Evolutionary conservation across 2,113 vertebrate genomes (phyloP).

Genomic region (Labeo catla): DNA sequence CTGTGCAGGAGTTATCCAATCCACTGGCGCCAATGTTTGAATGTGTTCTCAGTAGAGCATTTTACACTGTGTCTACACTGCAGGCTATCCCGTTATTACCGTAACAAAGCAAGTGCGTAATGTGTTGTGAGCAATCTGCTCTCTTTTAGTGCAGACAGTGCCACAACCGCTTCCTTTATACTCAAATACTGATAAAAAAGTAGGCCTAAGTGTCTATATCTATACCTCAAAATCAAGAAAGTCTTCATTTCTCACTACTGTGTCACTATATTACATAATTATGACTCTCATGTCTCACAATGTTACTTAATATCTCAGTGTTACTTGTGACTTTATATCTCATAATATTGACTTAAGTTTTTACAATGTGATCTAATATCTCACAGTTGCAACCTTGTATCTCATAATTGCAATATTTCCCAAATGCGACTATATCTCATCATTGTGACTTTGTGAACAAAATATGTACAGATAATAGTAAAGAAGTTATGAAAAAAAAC

Average conservation of each 20-base stretch:
- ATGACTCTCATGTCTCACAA: not conserved
- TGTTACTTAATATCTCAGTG: not conserved
- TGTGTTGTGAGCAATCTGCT: not conserved
- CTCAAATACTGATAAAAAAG: not conserved
- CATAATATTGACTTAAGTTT: not conserved
- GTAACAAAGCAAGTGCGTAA: not conserved
- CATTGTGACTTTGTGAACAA: too few species aligned
- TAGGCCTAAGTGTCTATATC: not conserved
- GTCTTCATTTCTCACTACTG: not conserved
- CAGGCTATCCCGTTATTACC: not conserved
- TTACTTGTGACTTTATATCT: not conserved
- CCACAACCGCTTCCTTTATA: not conserved
- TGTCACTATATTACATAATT: not conserved
- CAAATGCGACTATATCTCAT: not conserved
- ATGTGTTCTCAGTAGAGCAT: slow-evolving; percentile 25
- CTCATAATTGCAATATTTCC: too few species aligned
- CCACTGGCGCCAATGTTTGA: slow-evolving; percentile 56
- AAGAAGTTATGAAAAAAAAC: too few species aligned
- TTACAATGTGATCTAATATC: too few species aligned
- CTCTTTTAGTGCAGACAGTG: not conserved
- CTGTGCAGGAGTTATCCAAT: slow-evolving; percentile 63
- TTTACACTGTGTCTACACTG: not conserved
- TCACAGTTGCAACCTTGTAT: too few species aligned
- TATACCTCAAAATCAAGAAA: not conserved
- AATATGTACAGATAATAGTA: too few species aligned